Percentiles rank a stretch among this genome's conserved stretches.
Evolutionary conservation across 2,888 invertebrate genomes (phyloP).

Genomic region (Acholoe squamosa): DNA sequence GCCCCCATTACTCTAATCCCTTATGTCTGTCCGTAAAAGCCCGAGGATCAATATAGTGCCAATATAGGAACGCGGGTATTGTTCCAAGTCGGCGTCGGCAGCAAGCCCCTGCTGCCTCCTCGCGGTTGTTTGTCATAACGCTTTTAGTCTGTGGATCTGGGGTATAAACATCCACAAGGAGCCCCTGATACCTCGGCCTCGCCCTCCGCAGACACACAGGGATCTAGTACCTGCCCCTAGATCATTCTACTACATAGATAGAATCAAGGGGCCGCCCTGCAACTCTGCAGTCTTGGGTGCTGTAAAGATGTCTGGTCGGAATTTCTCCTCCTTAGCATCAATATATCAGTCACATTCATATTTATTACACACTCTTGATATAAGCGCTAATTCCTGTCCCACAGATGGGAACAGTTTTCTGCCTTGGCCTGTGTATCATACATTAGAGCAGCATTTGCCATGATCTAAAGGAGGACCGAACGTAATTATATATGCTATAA

Average conservation of each 20-base stretch:
- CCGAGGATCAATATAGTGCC: neutral
- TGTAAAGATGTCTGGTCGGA: neutral
- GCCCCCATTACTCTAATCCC: slow-evolving; percentile 1
- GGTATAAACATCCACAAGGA: neutral
- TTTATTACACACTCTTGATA: too few relatives aligned
- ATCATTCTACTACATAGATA: neutral
- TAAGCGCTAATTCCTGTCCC: too few relatives aligned
- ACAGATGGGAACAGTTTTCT: neutral
- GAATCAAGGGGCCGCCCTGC: neutral
- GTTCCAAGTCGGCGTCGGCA: neutral
- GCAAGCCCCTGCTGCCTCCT: neutral
- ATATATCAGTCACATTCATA: neutral
- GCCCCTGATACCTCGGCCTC: neutral
- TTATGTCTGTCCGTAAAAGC: neutral
- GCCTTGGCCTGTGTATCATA: neutral
- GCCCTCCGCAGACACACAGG: neutral
- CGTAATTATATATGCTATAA: too few relatives aligned
- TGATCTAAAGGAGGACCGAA: too few relatives aligned
- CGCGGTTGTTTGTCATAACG: slow-evolving; percentile 16
- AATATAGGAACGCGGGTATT: slow-evolving; percentile 10
- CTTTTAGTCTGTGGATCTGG: neutral
- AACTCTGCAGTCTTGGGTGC: neutral
- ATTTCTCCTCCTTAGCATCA: neutral
- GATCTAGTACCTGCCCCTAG: neutral
- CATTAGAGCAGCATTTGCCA: too few relatives aligned